Evolutionary conservation across 2,797 vertebrate genomes (phyloP), one percentile per base, ranked within the genome.

Genomic region (Ctenochaetus hawaiiensis): DNA sequence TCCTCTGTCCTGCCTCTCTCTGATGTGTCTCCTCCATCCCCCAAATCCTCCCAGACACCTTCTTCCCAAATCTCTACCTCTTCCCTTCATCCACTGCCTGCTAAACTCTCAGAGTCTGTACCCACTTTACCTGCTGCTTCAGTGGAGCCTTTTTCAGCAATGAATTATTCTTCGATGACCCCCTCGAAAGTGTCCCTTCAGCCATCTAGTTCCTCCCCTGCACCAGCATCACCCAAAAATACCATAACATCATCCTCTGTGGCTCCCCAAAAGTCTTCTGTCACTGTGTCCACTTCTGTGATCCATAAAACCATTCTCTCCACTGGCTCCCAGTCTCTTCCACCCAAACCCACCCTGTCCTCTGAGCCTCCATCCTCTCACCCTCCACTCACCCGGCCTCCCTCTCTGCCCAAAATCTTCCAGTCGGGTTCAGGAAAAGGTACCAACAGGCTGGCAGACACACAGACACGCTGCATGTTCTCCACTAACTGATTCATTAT

Each of bases 361-460:
- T 80, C 81, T 37, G 75, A 81, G 12, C 16, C 45, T 41, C 49
- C 72, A 8, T 68, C 84, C 37, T 1, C 63, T 67, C 74, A 62
- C 45, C 66, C 85, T 61, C 59, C 77, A 8, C 37, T 71, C 76
- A 72, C 65, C 37, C 67, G 79, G 68, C 95, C 95, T 52, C 95
- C 95, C 1, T 86, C 94, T 26, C 91, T 96, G 65, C 95, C 95
- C 64, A 93, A 82, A 94, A 93, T 96, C 91, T 95, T 96, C 91
- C 93, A 94, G 85, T 77, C 93, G 47, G 82, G 86, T 54, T 76
- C 87, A 69, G 87, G 87, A 67, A 92, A 94, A 95, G 94, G 94
- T 95, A 95, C 73, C 47, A 22, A 13, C 61, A 26, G 72, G 59
- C 83, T 57, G 65, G 47, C 72, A 60, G 67, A 56, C 63, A 59